phyloP scores from a whole-genome alignment of 1,140 invertebrate species.

The Globodera rostochiensis region DNA sequence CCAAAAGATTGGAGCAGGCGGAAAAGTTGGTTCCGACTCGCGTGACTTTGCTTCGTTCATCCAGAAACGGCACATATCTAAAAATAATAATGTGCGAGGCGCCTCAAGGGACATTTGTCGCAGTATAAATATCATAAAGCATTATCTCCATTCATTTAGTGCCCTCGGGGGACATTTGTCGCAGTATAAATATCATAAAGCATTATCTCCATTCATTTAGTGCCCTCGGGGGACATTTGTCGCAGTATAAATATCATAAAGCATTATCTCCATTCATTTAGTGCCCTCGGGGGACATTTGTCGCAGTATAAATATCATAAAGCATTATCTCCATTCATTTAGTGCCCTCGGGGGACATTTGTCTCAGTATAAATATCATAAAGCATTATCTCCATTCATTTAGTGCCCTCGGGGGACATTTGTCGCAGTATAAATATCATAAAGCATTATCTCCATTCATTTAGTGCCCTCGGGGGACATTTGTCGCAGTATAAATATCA shows the following conservation, averaged over 20 bases:
- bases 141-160: not conserved
- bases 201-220: not conserved
- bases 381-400: not conserved
- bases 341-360: too few relatives aligned
- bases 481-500: not conserved
- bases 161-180: not conserved
- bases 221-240: not conserved
- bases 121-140: not conserved
- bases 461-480: not conserved
- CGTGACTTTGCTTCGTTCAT: constrained; percentile 57
- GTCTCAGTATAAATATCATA: not conserved
- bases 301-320: not conserved
- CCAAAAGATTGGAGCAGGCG: constrained; percentile 50
- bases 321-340: not conserved
- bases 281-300: not conserved
- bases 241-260: not conserved
- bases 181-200: not conserved
- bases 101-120: not conserved
- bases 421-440: not conserved
- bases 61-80: constrained; percentile 32
- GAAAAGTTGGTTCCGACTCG: constrained; percentile 62
- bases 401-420: too few relatives aligned
- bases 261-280: not conserved
- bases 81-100: constrained; percentile 2
- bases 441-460: not conserved